Evolutionary conservation across 2,888 invertebrate species (phyloP).

Genomic region (Stenodema calcarata): DNA sequence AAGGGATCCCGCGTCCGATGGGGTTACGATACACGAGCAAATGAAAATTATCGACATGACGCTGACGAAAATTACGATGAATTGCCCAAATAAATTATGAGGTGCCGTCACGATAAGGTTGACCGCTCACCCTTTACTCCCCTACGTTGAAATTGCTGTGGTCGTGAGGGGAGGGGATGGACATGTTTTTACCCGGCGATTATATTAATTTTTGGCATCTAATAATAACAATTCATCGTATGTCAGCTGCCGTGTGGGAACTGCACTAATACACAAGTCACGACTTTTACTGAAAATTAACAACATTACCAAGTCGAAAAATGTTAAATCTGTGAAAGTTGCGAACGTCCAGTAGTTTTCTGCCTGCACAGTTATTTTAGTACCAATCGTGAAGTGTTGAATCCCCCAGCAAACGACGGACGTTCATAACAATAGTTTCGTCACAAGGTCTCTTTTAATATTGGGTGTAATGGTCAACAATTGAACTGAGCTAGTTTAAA

Average conservation of each 20-base stretch:
- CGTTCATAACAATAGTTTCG: neutral
- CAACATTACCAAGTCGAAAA: too few relatives aligned
- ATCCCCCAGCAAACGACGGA: too few relatives aligned
- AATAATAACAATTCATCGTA: too few relatives aligned
- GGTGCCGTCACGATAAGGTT: neutral
- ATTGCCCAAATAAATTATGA: neutral
- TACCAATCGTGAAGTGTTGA: too few relatives aligned
- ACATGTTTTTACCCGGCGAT: neutral
- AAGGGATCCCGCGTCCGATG: neutral
- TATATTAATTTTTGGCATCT: too few relatives aligned
- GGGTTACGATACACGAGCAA: neutral
- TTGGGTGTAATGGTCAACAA: neutral
- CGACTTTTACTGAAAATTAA: too few relatives aligned
- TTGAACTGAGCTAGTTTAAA: neutral
- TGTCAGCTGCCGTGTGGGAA: too few relatives aligned
- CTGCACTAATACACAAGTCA: too few relatives aligned
- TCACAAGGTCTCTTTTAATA: neutral
- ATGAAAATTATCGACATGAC: constrained; percentile 2
- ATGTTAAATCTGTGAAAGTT: too few relatives aligned
- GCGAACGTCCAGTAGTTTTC: too few relatives aligned
- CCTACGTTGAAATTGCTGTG: neutral
- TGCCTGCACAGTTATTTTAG: too few relatives aligned
- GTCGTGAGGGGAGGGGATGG: neutral
- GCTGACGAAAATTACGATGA: constrained; percentile 2
- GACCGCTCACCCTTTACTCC: neutral